A percentile compares a stretch with the other conserved stretches of the same genome.
Conservation (phyloP, 2,113 vertebrate genomes). For the Oryzias melastigma region DNA sequence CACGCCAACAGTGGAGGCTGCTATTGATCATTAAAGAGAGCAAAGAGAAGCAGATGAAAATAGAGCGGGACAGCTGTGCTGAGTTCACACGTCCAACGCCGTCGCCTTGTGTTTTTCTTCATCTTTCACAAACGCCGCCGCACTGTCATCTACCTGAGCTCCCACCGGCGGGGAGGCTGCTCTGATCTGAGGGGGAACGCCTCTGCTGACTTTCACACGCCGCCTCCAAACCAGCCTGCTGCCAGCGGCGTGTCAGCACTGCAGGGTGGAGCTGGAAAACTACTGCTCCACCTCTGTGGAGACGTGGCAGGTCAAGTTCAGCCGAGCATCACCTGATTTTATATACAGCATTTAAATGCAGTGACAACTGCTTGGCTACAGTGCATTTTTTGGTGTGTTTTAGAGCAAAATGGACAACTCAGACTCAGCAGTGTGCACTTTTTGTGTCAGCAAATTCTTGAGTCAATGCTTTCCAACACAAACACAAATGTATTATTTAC, state of each 20-base stretch:
- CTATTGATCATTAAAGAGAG: conserved; percentile 56
- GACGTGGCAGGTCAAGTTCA: conserved; percentile 39
- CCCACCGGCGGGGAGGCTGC: conserved; percentile 5
- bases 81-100: conserved; percentile 53
- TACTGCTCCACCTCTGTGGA: conserved; percentile 26
- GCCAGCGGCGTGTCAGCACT: conserved; percentile 55
- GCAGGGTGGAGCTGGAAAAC: conserved; percentile 36
- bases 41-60: conserved; percentile 60
- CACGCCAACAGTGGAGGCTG: conserved; percentile 32
- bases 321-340: conserved; percentile 6
- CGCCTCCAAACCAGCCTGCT: conserved; percentile 27
- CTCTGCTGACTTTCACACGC: conserved; percentile 48
- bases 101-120: conserved; percentile 12
- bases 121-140: conserved; percentile 8
- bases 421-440: too few relatives aligned
- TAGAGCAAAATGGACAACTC: too few relatives aligned
- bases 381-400: too few relatives aligned
- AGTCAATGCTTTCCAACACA: too few relatives aligned
- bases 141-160: conserved; percentile 32
- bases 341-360: conserved; percentile 11
- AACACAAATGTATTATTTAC: too few relatives aligned
- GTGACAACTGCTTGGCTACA: not conserved
- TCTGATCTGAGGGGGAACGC: conserved; percentile 18
- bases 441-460: too few relatives aligned
- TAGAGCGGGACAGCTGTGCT: conserved; percentile 56